Base-by-base conservation (phyloP, 2,888 invertebrate genomes). In the Xestobium rufovillosum region DNA sequence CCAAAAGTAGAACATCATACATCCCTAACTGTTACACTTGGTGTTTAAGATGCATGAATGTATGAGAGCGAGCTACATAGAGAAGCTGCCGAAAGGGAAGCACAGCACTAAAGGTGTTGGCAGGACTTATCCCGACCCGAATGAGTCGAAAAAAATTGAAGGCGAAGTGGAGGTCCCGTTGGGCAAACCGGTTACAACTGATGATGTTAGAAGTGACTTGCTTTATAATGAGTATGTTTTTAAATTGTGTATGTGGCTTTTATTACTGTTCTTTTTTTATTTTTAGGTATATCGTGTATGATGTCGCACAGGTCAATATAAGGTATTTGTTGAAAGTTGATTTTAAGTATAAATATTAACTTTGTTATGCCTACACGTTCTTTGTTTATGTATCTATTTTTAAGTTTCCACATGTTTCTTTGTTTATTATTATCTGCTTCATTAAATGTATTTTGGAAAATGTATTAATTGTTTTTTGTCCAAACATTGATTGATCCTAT, bases 191-290 rank as follows among this genome's bases (percentile, higher is more conserved):
- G 53, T 74, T 1, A 45, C 63, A 3, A 56, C 61, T 26, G 52
- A 63, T 1, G 53, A 68, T 0, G 45, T 61, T 1, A 47, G 57
- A 40, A 66, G 70, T 9, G 73, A 67, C 3, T 69, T 96, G 46
- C 70, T 94, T 2, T 96, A 96, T 65, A 96, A 96, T 68, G 96
- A 96, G 79, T 90, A 83, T 80, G 80, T 80, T 81, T 12, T 34
- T 14, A 17, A 14, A 12, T 29, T 37, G 4, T 14, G n/a, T 15
- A 14, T 34, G 26, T 16, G 25, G 23, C 6, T 15, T 29, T 17
- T 12, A 17, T 9, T 12, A 25, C 8, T 34, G 9, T 31, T 27
- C 23, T 19, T 19, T 19, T 34, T 4, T 23, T 14, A 41, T 42
- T 38, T 47, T 33, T 66, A 78, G 78, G 69, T 84, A 76, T 57